Percentiles rank a stretch among this genome's conserved stretches.
Evolutionary conservation across 2,888 invertebrate genomes (phyloP).

Genomic region (Norana najaformis): DNA sequence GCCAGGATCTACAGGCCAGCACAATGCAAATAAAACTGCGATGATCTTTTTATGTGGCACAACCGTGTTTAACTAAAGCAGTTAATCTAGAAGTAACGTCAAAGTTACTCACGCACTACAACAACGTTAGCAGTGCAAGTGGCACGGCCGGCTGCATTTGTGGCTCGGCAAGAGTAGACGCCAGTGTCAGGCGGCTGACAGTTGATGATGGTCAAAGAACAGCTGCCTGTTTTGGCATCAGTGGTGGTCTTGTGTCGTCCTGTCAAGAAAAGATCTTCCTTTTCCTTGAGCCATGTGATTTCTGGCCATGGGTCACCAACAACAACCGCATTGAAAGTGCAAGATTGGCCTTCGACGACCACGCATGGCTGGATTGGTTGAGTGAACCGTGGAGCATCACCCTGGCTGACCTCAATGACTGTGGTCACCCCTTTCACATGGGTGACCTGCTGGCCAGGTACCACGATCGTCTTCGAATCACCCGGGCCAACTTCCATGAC

Average conservation of each 20-base stretch:
- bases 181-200: conserved; percentile 81
- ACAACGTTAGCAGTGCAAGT: conserved; percentile 75
- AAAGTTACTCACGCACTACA: conserved; percentile 66
- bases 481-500: background rate
- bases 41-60: background rate
- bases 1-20: background rate
- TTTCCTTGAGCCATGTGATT: conserved; percentile 74
- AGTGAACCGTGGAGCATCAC: conserved; percentile 44
- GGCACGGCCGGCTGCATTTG: conserved; percentile 84
- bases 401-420: background rate
- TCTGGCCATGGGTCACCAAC: conserved; percentile 75
- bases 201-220: conserved; percentile 77
- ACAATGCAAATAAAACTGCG: background rate
- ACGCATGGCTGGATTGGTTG: conserved; percentile 47
- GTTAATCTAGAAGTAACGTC: background rate
- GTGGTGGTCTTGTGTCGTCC: conserved; percentile 32
- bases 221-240: conserved; percentile 68
- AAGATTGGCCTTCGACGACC: conserved; percentile 70
- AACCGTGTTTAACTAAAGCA: conserved; percentile 5
- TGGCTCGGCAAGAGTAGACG: conserved; percentile 87
- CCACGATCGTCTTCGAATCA: background rate
- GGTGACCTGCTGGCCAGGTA: background rate
- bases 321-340: conserved; percentile 77
- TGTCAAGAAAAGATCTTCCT: conserved; percentile 48
- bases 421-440: background rate